Conservation (phyloP, 2,888 invertebrate species). For the Acanthococcus lagerstroemiae region DNA sequence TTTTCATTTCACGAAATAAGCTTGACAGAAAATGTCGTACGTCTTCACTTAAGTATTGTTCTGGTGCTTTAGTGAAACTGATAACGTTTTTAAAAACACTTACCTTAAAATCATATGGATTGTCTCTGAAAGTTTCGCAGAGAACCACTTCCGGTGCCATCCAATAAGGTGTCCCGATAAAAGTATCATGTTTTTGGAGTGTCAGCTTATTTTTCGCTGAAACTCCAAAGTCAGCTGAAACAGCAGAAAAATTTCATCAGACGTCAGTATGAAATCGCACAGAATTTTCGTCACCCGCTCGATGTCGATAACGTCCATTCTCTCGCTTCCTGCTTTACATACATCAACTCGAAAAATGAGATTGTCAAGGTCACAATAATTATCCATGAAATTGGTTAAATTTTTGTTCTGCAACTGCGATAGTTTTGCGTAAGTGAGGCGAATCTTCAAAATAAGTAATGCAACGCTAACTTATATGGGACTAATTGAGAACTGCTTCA, state of each 20-base stretch:
- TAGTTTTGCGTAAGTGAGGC: too few relatives aligned
- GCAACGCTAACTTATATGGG: too few relatives aligned
- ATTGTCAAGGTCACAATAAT: background rate
- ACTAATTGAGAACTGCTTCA: too few relatives aligned
- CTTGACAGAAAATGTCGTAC: background rate
- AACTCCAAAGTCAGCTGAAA: constrained; percentile 96
- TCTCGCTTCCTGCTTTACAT: background rate
- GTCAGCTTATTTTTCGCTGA: constrained; percentile 96
- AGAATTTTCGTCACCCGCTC: background rate
- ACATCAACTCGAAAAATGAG: background rate
- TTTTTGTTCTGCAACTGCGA: too few relatives aligned
- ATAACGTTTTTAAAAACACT: constrained; percentile 33
- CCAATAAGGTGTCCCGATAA: constrained; percentile 99
- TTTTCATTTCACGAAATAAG: too few relatives aligned
- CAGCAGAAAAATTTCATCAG: constrained; percentile 2
- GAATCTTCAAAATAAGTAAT: too few relatives aligned
- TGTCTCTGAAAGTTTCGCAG: constrained; percentile 96
- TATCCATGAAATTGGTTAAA: background rate
- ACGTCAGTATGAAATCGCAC: background rate
- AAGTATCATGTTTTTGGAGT: constrained; percentile 91
- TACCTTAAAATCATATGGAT: constrained; percentile 94
- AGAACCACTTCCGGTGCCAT: constrained; percentile 99
- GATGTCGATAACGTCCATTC: background rate
- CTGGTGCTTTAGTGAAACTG: too few relatives aligned
- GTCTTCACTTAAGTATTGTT: too few relatives aligned